phyloP scores from a whole-genome alignment of 2,888 invertebrate genomes.

The Ceriagrion tenellum region DNA sequence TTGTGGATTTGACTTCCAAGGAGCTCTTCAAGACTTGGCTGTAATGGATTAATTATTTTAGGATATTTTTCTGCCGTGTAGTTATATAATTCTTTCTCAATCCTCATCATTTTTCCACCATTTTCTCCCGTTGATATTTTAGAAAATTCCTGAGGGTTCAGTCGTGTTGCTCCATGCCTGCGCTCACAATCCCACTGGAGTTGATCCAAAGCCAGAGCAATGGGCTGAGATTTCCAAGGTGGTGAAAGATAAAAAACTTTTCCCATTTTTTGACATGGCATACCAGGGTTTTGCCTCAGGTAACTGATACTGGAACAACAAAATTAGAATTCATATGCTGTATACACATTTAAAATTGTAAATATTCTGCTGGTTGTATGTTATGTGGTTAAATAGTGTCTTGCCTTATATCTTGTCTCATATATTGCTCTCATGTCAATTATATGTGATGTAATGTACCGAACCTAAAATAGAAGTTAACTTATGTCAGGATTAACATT shows the following conservation, averaged over 20 bases:
- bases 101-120: background rate
- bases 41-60: conserved; percentile 79
- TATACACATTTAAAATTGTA: no score
- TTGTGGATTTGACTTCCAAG: conserved; percentile 95
- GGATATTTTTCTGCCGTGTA: background rate
- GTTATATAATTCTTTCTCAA: background rate
- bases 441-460: no score
- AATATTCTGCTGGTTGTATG: no score
- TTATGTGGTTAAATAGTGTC: no score
- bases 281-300: conserved; percentile 98
- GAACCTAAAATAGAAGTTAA: no score
- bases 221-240: conserved; percentile 93
- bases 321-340: no score
- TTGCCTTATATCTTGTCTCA: no score
- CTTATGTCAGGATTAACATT: no score
- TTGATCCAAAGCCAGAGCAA: conserved; percentile 92
- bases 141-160: conserved; percentile 96
- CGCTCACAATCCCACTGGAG: conserved; percentile 99
- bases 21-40: conserved; percentile 91
- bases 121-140: conserved; percentile 74
- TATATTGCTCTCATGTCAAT: no score
- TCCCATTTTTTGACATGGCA: conserved; percentile 98
- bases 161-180: conserved; percentile 97
- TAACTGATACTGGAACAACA: conserved; percentile 71
- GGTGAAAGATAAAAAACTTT: conserved; percentile 89